Conservation (phyloP, 2,888 invertebrate species). For the Busseola fusca region DNA sequence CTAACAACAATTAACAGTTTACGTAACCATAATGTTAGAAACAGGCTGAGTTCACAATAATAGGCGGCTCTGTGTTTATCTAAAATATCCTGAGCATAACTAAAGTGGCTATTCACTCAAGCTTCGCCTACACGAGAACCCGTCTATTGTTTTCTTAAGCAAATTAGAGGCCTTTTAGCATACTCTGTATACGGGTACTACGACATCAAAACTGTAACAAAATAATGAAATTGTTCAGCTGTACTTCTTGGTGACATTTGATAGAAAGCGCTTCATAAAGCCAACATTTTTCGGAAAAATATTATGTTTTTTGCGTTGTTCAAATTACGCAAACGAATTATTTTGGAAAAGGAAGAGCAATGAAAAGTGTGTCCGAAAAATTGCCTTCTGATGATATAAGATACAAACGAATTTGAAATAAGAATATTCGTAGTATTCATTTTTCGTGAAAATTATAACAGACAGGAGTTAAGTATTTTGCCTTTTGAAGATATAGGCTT, state of each 20-base stretch:
- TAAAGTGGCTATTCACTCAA: constrained; percentile 58
- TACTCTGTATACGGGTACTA: constrained; percentile 15
- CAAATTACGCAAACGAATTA: neutral
- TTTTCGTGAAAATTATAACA: constrained; percentile 20
- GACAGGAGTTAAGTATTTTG: constrained; percentile 17
- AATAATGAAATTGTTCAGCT: constrained; percentile 23
- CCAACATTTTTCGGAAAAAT: neutral
- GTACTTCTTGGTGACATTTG: constrained; percentile 14
- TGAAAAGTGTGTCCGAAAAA: constrained; percentile 3
- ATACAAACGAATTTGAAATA: constrained; percentile 11
- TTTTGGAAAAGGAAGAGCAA: neutral
- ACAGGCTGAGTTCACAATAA: constrained; percentile 48
- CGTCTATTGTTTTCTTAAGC: constrained; percentile 59
- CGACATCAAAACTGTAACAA: constrained; percentile 38
- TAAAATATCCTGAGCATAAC: constrained; percentile 56
- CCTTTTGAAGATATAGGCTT: constrained; percentile 21
- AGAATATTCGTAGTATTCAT: constrained; percentile 3
- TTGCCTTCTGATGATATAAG: neutral
- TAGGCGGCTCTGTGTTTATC: constrained; percentile 48
- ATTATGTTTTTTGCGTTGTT: neutral
- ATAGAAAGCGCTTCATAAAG: constrained; percentile 3
- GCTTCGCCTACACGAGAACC: constrained; percentile 50
- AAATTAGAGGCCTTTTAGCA: constrained; percentile 59
- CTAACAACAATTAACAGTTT: constrained; percentile 48
- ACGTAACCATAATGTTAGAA: constrained; percentile 38